Conservation (phyloP, 2,888 invertebrate genomes). For the Portevinia maculata region DNA sequence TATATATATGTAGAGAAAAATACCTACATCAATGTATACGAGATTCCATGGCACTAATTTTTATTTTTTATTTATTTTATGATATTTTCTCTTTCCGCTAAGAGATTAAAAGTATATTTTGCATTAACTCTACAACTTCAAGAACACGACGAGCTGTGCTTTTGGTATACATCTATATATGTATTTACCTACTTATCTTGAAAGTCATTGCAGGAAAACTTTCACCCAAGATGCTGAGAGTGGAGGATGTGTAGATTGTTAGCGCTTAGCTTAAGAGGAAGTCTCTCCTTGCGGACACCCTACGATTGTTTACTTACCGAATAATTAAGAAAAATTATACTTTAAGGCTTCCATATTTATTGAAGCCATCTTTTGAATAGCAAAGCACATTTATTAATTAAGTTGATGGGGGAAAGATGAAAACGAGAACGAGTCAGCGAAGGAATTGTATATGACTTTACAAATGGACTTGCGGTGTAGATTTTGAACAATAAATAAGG, state of each 20-base stretch:
- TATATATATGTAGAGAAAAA: no score
- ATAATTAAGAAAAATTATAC: conserved; percentile 59
- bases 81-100: conserved; percentile 11
- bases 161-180: background rate
- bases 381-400: conserved; percentile 55
- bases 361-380: conserved; percentile 33
- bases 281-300: background rate
- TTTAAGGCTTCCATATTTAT: conserved; percentile 29
- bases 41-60: background rate
- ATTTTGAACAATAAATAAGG: background rate
- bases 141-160: conserved; percentile 5
- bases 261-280: conserved; percentile 16
- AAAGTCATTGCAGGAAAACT: conserved; percentile 15
- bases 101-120: conserved; percentile 43
- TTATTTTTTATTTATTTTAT: background rate
- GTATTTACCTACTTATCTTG: background rate
- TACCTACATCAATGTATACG: no score
- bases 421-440: background rate
- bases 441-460: conserved; percentile 22
- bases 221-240: conserved; percentile 33
- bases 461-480: background rate
- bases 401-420: conserved; percentile 19
- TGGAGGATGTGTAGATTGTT: conserved; percentile 44
- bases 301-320: conserved; percentile 43
- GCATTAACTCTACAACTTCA: conserved; percentile 47